Conservation (phyloP, 2,888 invertebrate species). For the Euzetes globulus region DNA sequence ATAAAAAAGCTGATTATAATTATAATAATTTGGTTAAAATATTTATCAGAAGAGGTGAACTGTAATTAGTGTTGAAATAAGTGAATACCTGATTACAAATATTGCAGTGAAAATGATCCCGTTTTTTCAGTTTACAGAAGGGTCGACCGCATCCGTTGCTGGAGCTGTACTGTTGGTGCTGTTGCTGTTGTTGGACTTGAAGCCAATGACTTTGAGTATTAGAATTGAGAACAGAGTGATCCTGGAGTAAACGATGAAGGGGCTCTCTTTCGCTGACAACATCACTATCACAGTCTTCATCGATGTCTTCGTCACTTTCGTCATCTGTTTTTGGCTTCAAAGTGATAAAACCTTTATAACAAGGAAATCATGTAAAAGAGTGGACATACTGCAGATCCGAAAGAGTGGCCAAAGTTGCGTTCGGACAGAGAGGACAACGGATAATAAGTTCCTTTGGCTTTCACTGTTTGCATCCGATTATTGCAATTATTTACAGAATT, state of each 20-base stretch:
- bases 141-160: slow-evolving; percentile 64
- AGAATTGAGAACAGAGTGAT: background rate
- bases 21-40: background rate
- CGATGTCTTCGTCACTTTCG: slow-evolving; percentile 18
- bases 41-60: background rate
- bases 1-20: too few relatives aligned
- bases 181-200: slow-evolving; percentile 39
- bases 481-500: background rate
- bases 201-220: slow-evolving; percentile 10
- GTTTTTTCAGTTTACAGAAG: slow-evolving; percentile 69
- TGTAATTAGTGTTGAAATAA: background rate
- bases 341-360: background rate
- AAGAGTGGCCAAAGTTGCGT: slow-evolving; percentile 34
- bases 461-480: slow-evolving; percentile 58
- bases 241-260: background rate
- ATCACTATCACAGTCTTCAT: slow-evolving; percentile 19
- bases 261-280: background rate
- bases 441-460: slow-evolving; percentile 85
- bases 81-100: slow-evolving; percentile 62
- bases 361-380: background rate
- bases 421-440: slow-evolving; percentile 60
- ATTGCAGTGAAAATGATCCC: slow-evolving; percentile 70
- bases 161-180: slow-evolving; percentile 55
- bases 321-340: slow-evolving; percentile 12
- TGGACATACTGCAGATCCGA: slow-evolving; percentile 10